Base-by-base conservation (phyloP, 2,113 vertebrate species). In the Excalfactoria chinensis region DNA sequence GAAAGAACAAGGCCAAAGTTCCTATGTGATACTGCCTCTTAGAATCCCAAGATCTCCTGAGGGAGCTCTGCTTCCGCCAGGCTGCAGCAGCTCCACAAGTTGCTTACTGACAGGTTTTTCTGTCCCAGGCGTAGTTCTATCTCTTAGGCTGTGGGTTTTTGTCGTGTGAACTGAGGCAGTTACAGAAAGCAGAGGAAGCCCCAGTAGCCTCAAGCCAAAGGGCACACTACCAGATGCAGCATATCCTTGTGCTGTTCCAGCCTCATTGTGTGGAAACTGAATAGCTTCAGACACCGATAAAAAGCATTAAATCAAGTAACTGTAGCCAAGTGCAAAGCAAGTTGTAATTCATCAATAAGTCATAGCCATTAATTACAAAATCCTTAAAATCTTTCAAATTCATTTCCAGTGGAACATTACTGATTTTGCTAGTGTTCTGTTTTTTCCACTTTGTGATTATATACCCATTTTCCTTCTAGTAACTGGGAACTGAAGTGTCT, bases 301-400 rank as follows among this genome's bases (percentile, higher is more conserved):
- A 93, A 86, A 74, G 5, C 41, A 19, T 68, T 85, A 43, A 49
- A 79, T 89, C 43, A 89, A 96, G 43, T 75, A 40, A 75, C 40
- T 63, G 63, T 44, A 81, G 35, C n/a, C 1, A 4, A 78, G 7
- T 30, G 35, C 51, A 71, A 78, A 94, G 68, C 18, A 79, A 76
- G 40, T 90, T 79, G 32, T 4, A 84, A 83, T 84, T 95, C 75
- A 59, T 76, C 56, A 91, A 59, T 28, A 88, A 90, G 56, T 93
- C 56, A 21, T 30, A 6, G 23, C 88, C 63, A 84, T 76, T 69
- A 88, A 51, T 75, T 89, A 34, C 22, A 82, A 84, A 48, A 34
- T 9, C 25, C 21, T 84, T 79, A 67, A 93, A 83, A 79, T 89
- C 67, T 82, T 93, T 8, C 73, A 73, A 59, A 75, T 71, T 60